A percentile compares a stretch with the other conserved stretches of the same genome.
Conservation (phyloP, 2,113 vertebrate species). For the Saguinus midas region DNA sequence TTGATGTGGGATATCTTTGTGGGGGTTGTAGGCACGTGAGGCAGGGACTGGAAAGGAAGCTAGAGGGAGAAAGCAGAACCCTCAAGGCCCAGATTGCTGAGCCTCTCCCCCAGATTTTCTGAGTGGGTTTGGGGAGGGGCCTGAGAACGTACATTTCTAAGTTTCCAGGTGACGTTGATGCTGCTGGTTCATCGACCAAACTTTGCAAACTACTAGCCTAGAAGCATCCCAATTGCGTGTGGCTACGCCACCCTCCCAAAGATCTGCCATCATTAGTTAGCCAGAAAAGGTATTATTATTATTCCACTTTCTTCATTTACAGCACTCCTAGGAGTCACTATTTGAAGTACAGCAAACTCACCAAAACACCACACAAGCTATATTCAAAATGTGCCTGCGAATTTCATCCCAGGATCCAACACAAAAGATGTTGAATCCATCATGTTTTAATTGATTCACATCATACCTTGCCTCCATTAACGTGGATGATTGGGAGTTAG, state of each 20-base stretch:
- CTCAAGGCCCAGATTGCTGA: not conserved
- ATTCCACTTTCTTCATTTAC: not conserved
- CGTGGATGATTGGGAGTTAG: not conserved
- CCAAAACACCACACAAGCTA: not conserved
- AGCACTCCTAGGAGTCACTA: not conserved
- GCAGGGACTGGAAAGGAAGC: not conserved
- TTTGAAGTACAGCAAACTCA: not conserved
- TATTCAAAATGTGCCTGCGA: not conserved
- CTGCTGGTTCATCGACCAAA: not conserved
- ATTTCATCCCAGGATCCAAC: not conserved
- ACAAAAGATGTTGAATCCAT: not conserved
- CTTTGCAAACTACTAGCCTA: not conserved
- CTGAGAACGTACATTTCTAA: not conserved
- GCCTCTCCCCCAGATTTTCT: not conserved
- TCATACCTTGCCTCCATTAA: not conserved
- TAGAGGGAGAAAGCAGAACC: not conserved
- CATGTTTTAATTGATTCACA: constrained; percentile 4
- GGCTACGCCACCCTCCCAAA: not conserved
- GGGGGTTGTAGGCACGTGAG: not conserved
- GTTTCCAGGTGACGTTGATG: not conserved
- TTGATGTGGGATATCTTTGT: accelerated
- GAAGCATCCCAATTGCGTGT: not conserved
- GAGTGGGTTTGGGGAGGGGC: not conserved
- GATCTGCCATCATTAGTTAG: not conserved
- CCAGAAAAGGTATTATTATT: not conserved